Base-by-base conservation (phyloP, 2,888 invertebrate species). In the Oligia fasciuncula region DNA sequence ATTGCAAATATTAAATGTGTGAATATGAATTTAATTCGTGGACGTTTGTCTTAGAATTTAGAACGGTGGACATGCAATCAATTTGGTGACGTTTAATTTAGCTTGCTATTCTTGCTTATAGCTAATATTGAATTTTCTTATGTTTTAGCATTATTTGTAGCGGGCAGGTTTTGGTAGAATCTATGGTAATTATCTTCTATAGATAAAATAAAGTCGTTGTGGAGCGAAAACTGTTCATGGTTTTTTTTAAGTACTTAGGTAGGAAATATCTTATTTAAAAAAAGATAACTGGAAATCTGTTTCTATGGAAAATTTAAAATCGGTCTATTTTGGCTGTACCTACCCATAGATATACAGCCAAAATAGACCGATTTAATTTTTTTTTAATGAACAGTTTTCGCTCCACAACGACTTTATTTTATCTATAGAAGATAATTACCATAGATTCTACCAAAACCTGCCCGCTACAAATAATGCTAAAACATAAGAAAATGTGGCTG, bases 31-130 rank as follows among this genome's bases (percentile, higher is more conserved):
- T 72, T 60, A 49, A 46, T 62, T 83, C 17, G 29, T 40, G 17
- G 14, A 49, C 3, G 35, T 19, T 54, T 6, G 54, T 29, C 63
- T 51, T 19, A 13, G 86, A 86, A 23, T 69, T 3, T 4, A 6
- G 62, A 77, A 85, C 65, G 0, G 4, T 69, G 74, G 86, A 85
- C 43, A 68, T 14, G 35, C 17, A 19, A 13, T 57, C 43, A 35
- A 14, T 11, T 23, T 35, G 3, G 14, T 35, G 35, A 23, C 14
- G 1, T 51, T 51, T 35, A 51, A 49, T 49, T 29, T 69, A 49
- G 2, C 8, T 49, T 29, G 4, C 13, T 8, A 0, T 29, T 23
- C 9, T 23, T 19, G 2, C 57, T n/a, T 57, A 23, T 57, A 57
- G 3, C 3, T 60, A 11, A 11, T n/a, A n/a, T 60, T n/a, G 23